Evolutionary conservation across 2,888 invertebrate species (phyloP).

Genomic region (Sphinx pinastri): DNA sequence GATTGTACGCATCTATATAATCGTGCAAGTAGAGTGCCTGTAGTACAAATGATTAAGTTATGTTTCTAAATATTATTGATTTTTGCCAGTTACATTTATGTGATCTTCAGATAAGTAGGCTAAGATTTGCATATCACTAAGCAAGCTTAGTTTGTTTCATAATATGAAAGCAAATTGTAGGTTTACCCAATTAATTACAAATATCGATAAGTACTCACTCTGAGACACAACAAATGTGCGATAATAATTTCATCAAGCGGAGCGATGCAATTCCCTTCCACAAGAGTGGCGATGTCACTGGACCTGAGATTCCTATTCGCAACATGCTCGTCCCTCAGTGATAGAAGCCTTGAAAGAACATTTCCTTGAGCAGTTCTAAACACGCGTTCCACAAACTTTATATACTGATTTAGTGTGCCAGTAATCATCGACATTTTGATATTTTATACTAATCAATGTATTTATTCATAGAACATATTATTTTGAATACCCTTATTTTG

Average conservation of each 20-base stretch:
- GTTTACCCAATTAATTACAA: too few relatives aligned
- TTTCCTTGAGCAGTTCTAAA: conserved; percentile 86
- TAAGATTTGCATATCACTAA: too few relatives aligned
- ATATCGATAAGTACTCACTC: conserved; percentile 62
- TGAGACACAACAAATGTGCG: conserved; percentile 88
- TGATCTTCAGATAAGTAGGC: too few relatives aligned
- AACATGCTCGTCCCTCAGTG: conserved; percentile 89
- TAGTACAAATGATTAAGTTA: conserved; percentile 29
- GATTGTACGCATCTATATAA: conserved; percentile 88
- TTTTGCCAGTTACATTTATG: too few relatives aligned
- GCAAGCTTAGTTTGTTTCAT: too few relatives aligned
- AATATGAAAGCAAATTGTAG: too few relatives aligned
- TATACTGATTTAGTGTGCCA: conserved; percentile 69
- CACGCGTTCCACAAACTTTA: conserved; percentile 82
- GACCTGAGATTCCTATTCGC: conserved; percentile 87
- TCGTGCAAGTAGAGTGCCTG: conserved; percentile 75
- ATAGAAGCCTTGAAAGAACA: conserved; percentile 84
- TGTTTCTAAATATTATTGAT: not conserved
- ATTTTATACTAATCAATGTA: not conserved
- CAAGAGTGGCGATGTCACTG: conserved; percentile 87
- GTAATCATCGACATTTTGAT: conserved; percentile 50
- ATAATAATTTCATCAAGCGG: conserved; percentile 91
- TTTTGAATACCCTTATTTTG: not conserved
- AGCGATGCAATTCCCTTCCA: conserved; percentile 87
- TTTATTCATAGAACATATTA: not conserved